Evolutionary conservation across 2,888 invertebrate species (phyloP).

Genomic region (Phymatocera aterrima): DNA sequence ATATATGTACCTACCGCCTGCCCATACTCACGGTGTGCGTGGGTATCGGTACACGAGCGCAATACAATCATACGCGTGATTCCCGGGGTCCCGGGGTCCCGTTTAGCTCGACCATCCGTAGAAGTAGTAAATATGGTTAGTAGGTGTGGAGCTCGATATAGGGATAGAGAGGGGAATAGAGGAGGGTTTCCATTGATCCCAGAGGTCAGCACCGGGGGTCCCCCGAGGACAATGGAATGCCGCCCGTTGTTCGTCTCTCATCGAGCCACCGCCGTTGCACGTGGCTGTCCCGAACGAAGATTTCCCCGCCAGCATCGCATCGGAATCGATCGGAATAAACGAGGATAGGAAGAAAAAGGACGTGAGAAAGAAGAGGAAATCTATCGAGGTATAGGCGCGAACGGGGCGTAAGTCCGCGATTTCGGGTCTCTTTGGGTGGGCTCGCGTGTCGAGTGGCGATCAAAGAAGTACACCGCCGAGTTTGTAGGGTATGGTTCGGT

Average conservation of each 20-base stretch:
- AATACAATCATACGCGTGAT: slow-evolving; percentile 12
- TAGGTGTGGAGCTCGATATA: slow-evolving; percentile 13
- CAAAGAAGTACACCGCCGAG: slow-evolving; percentile 38
- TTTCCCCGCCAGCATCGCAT: slow-evolving; percentile 55
- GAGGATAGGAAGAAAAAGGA: slow-evolving; percentile 1
- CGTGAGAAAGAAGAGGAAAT: background rate
- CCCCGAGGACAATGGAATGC: slow-evolving; percentile 58
- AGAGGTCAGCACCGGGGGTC: slow-evolving; percentile 58
- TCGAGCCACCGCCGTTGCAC: slow-evolving; percentile 56
- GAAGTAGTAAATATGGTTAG: slow-evolving; percentile 29
- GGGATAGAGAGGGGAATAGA: background rate
- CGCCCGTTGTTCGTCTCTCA: slow-evolving; percentile 57
- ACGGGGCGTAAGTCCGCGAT: slow-evolving; percentile 33
- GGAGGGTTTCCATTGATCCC: slow-evolving; percentile 61
- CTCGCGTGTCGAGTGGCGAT: slow-evolving; percentile 35
- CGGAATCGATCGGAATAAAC: slow-evolving; percentile 55
- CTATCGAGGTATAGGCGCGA: slow-evolving; percentile 3
- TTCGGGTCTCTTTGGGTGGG: slow-evolving; percentile 43
- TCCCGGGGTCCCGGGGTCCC: slow-evolving; percentile 12
- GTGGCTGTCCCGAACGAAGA: slow-evolving; percentile 69
- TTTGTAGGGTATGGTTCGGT: background rate
- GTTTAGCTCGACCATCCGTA: slow-evolving; percentile 11
- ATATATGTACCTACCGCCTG: background rate
- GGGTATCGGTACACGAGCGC: background rate
- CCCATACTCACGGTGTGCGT: too few relatives aligned